These are phyloP conservation scores for Sinentomon sp. DNA, from an alignment of 2,888 invertebrate species.

Conservation along the genomic window DNA sequence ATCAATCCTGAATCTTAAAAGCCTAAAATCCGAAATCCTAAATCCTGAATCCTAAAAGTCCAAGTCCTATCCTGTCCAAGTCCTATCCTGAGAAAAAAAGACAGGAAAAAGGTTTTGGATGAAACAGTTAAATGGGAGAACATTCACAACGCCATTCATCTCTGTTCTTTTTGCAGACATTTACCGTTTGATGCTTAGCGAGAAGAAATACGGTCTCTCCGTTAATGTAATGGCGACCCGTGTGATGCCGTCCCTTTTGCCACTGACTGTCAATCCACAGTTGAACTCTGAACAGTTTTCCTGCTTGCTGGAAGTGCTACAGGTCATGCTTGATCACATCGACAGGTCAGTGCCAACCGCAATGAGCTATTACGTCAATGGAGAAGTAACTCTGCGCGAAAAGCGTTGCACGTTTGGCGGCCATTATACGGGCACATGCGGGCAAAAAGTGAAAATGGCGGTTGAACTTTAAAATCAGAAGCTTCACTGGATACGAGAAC, in stretches of 20 bases:
- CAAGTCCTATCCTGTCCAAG: too few species aligned
- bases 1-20: too few species aligned
- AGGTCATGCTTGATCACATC: slow-evolving; percentile 74
- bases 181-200: slow-evolving; percentile 64
- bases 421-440: too few species aligned
- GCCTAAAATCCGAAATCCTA: too few species aligned
- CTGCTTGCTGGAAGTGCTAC: slow-evolving; percentile 47
- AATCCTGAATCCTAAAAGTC: too few species aligned
- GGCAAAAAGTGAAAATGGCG: too few species aligned
- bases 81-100: too few species aligned
- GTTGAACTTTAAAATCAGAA: too few species aligned
- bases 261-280: slow-evolving; percentile 69
- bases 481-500: too few species aligned
- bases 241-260: slow-evolving; percentile 72
- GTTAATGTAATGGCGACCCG: slow-evolving; percentile 75
- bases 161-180: slow-evolving; percentile 36
- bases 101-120: too few species aligned
- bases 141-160: too few species aligned
- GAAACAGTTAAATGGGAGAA: too few species aligned
- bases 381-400: background rate
- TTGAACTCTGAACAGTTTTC: slow-evolving; percentile 57
- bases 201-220: slow-evolving; percentile 67
- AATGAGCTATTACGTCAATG: background rate
- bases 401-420: background rate
- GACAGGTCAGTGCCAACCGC: slow-evolving; percentile 26